Evolutionary conservation across 2,888 invertebrate species (phyloP).

Genomic region (Crocallis elinguaria): DNA sequence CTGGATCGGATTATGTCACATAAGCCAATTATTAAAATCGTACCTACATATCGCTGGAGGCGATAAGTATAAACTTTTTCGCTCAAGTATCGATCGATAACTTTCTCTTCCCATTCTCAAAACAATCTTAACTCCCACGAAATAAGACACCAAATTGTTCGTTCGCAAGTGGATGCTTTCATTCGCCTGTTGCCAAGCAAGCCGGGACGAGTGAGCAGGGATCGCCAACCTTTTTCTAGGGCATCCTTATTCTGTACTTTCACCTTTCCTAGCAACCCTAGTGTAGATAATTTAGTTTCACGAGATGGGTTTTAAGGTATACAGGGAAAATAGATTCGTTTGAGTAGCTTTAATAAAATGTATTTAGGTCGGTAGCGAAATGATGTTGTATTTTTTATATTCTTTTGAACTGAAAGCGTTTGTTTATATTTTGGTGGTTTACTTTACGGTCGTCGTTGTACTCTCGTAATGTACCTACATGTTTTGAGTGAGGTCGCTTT

Average conservation of each 20-base stretch:
- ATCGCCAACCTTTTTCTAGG: conserved; percentile 78
- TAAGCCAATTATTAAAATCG: conserved; percentile 69
- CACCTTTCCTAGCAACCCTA: conserved; percentile 53
- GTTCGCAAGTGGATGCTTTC: conserved; percentile 54
- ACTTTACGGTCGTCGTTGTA: too few species aligned
- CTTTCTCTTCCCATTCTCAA: conserved; percentile 37
- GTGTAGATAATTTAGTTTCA: conserved; percentile 27
- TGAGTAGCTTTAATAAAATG: conserved; percentile 2
- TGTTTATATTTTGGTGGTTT: conserved; percentile 2
- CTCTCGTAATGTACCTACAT: too few species aligned
- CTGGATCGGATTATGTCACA: conserved; percentile 36
- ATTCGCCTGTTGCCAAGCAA: conserved; percentile 79
- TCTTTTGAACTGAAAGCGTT: background rate
- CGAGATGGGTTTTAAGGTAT: conserved; percentile 13
- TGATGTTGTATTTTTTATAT: background rate
- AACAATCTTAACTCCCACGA: fast-evolving
- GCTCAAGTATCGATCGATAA: conserved; percentile 81
- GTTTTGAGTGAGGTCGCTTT: too few species aligned
- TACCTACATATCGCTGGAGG: conserved; percentile 64
- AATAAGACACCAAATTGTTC: conserved; percentile 43
- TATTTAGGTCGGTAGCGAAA: conserved; percentile 7
- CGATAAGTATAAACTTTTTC: conserved; percentile 80
- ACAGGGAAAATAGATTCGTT: conserved; percentile 14
- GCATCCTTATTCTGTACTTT: conserved; percentile 66
- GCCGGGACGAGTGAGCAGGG: conserved; percentile 59